Evolutionary conservation across 2,797 vertebrate species (phyloP), one percentile per base, ranked within the genome.

Genomic region (Benthosema pterotum): DNA sequence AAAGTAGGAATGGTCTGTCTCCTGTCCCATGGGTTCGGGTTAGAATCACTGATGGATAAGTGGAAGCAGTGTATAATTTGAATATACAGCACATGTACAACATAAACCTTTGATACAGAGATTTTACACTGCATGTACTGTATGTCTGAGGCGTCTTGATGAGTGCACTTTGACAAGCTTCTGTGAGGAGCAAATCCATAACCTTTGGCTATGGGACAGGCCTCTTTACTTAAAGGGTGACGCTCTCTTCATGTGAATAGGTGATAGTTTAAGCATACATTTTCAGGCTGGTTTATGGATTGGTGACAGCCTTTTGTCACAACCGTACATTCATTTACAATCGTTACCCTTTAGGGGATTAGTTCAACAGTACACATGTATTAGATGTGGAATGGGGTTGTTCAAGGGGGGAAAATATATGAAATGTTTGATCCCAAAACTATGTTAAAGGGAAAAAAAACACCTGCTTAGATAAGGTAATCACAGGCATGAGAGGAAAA

Each of bases 291-390:
- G 32, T 38, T 38, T 38, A 38, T 38, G 32, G 32, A 38, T 32
- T 32, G 32, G 6, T 32, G 32, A 32, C 32, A 46, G 43, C 5
- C 9, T 1, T 5, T 70, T 67, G 15, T 53, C 55, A 64, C 65
- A 59, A 75, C 32, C 32, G 32, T 74, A 84, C 73, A 80, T 78
- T 81, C 74, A 75, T 71, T 71, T 71, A 66, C 50, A 74, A 69
- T 74, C 64, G 60, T 67, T 63, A 57, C 52, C 73, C 67, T 57
- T 42, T 12, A 32, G 57, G 55, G 65, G 42, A 63, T 65, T 25
- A 47, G 60, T 63, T 43, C 45, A 63, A 65, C 66, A 73, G 70
- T 54, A 63, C 70, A 54, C 46, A 18, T 51, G 42, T 65, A 69
- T 75, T 65, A 52, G 54, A 48, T 1, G 17, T 4, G 15, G 3